Percentiles rank a stretch among this genome's conserved stretches.
Conservation (phyloP, 2,888 invertebrate genomes). For the Phlogophora meticulosa region DNA sequence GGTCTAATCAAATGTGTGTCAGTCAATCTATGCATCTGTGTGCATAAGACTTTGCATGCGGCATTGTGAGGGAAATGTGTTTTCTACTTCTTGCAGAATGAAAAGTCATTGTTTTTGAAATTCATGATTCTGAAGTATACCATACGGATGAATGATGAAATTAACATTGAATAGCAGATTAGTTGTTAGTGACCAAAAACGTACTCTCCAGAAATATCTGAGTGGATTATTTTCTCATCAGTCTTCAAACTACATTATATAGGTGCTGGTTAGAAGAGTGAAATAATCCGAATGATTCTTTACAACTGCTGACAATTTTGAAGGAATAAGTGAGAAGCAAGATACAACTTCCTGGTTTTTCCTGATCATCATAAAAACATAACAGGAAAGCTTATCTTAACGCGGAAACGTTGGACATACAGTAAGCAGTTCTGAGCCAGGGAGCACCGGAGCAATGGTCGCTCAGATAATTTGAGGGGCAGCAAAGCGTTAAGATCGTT, state of each 20-base stretch:
- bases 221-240: not conserved
- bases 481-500: constrained; percentile 90
- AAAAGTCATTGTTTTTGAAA: not conserved
- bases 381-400: constrained; percentile 70
- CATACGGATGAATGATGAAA: not conserved
- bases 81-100: not conserved
- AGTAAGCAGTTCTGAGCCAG: constrained; percentile 87
- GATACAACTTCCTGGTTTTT: constrained; percentile 7
- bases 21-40: constrained; percentile 48
- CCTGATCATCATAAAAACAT: constrained; percentile 32
- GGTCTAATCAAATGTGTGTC: constrained; percentile 63
- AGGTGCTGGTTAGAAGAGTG: not conserved
- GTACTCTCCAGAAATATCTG: not conserved
- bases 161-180: not conserved
- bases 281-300: no score
- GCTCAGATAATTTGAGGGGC: constrained; percentile 87
- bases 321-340: not conserved
- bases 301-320: not conserved
- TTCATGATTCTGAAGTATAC: not conserved
- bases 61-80: constrained; percentile 8
- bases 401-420: constrained; percentile 87
- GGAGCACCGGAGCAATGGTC: constrained; percentile 88
- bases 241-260: not conserved
- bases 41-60: constrained; percentile 35
- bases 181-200: not conserved